Evolutionary conservation across 1,140 invertebrate species (phyloP).

Genomic region (Bilobella aurantiaca): DNA sequence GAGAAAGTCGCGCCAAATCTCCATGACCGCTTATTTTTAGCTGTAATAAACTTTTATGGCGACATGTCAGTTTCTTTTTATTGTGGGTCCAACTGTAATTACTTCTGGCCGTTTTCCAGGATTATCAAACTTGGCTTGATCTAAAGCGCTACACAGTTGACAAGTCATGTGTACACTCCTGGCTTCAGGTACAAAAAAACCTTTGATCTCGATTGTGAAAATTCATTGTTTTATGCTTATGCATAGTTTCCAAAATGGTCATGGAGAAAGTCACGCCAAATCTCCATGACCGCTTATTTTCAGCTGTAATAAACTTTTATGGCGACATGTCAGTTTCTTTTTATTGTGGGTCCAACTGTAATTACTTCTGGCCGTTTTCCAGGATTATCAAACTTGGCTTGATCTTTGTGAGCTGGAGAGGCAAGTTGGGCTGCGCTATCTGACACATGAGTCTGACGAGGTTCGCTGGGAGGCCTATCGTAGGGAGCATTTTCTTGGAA

Average conservation of each 20-base stretch:
- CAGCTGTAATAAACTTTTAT: neutral
- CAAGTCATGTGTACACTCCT: slow-evolving; percentile 86
- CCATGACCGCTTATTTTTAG: neutral
- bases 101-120: slow-evolving; percentile 47
- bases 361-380: slow-evolving; percentile 34
- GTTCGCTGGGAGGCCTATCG: slow-evolving; percentile 63
- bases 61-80: neutral
- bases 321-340: neutral
- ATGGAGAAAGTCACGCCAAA: neutral
- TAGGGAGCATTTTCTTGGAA: slow-evolving; percentile 26
- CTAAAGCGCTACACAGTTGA: slow-evolving; percentile 95
- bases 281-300: neutral
- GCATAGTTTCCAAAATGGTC: neutral
- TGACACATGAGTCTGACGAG: slow-evolving; percentile 95
- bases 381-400: slow-evolving; percentile 92
- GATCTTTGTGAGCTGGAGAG: slow-evolving; percentile 81
- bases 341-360: neutral
- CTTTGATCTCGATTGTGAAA: no score
- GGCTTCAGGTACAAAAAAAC: no score
- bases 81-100: slow-evolving; percentile 6
- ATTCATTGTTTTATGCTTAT: no score
- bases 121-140: slow-evolving; percentile 92
- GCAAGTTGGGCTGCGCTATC: slow-evolving; percentile 69
- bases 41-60: neutral
- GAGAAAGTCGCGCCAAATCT: neutral